phyloP scores from a whole-genome alignment of 2,888 invertebrate species.

The Archaeoteleia sp. region DNA sequence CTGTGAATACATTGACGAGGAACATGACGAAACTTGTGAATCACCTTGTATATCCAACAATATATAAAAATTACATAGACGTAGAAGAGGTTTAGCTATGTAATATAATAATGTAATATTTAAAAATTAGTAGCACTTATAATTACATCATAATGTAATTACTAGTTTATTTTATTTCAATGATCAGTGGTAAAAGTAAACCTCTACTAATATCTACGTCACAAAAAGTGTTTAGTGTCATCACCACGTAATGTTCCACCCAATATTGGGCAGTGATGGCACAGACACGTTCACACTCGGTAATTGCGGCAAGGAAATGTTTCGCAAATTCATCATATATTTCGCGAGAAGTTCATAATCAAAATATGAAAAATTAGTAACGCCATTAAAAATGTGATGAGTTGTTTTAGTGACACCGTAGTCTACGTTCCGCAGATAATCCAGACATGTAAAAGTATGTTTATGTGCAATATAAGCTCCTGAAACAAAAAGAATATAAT shows the following conservation, averaged over 20 bases:
- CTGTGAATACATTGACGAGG: too few species aligned
- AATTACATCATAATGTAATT: too few species aligned
- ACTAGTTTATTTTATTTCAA: too few species aligned
- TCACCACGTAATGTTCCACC: constrained; percentile 64
- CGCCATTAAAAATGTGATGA: constrained; percentile 65
- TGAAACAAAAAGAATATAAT: constrained; percentile 73
- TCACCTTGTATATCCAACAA: too few species aligned
- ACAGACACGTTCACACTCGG: constrained; percentile 66
- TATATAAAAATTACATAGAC: too few species aligned
- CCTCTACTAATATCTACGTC: too few species aligned
- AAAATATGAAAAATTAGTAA: constrained; percentile 61
- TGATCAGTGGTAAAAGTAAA: too few species aligned
- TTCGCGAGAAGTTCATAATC: constrained; percentile 64
- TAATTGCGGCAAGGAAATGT: constrained; percentile 61
- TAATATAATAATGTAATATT: too few species aligned
- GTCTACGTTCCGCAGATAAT: constrained; percentile 68
- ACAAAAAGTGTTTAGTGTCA: too few species aligned
- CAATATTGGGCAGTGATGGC: constrained; percentile 63
- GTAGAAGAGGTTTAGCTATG: too few species aligned
- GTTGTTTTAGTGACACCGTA: constrained; percentile 67
- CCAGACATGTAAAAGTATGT: constrained; percentile 69
- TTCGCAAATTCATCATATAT: constrained; percentile 63
- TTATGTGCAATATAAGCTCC: constrained; percentile 71
- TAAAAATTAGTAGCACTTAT: too few species aligned
- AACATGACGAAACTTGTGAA: too few species aligned